Evolutionary conservation across 2,113 vertebrate genomes (phyloP), one percentile per base, ranked within the genome.

Genomic region (Erythrocercus mccallii): DNA sequence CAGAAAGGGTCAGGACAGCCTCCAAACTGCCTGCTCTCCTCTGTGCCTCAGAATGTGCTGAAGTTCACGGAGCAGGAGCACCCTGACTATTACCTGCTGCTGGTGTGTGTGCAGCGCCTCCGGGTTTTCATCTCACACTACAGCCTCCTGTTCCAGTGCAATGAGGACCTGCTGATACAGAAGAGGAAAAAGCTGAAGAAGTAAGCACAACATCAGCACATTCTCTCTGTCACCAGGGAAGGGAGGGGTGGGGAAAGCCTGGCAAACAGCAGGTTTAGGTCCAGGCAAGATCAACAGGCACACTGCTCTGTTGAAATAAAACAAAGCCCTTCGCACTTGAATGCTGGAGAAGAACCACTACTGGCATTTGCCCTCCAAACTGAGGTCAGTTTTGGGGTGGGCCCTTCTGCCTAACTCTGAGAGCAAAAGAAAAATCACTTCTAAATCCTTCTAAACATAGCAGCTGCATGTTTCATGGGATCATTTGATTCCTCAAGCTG

Each of bases 61-160:
- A 99, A 98, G 94, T 99, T 99, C 97, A 99, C 99, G 4, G 99
- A 99, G n/a, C 98, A 98, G 33, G 98, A 99, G 71, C 99, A 99
- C 90, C 99, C 99, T 2, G 99, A 99, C 97, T 99, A 99, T 94
- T 99, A 99, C 95, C 98, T 99, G 90, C 98, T 99, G 84, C 98
- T 99, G 91, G 98, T 99, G 92, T 99, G 99, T 65, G 98, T 99
- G 93, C 99, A 99, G 97, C 99, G 99, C 87, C 98, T 99, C 74
- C 98, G 98, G 21, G 98, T 98, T 65, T 99, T 99, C 97, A 99
- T 98, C 48, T 98, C 98, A 7, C 99, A 99, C 97, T 98, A 99
- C 72, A 98, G 98, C 74, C 98, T 99, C 93, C 98, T 99, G 72
- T 98, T 99, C 57, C 99, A 99, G 40, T 99, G 98, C 98, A 99